phyloP scores from a whole-genome alignment of 2,797 vertebrate genomes.

The Spheniscus humboldti region DNA sequence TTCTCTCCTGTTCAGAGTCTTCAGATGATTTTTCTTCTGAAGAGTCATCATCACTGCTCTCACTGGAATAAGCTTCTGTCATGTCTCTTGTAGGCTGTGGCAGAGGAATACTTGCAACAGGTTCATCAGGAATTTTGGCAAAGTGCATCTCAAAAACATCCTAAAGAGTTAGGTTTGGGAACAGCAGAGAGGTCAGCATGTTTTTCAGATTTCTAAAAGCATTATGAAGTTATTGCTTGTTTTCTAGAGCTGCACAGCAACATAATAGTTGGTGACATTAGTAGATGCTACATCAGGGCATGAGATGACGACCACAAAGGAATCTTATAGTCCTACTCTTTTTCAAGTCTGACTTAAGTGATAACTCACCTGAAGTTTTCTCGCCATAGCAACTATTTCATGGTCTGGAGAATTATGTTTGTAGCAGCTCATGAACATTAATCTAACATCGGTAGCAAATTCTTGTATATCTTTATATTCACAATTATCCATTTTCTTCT shows the following conservation, averaged over 20 bases:
- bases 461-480: constrained; percentile 82
- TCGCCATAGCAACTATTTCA: constrained; percentile 88
- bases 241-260: not conserved
- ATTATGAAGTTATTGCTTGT: not conserved
- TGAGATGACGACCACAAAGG: not conserved
- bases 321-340: not conserved
- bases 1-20: constrained; percentile 70
- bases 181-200: not conserved
- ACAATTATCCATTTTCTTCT: constrained; percentile 88
- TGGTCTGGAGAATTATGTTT: constrained; percentile 84
- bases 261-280: not conserved
- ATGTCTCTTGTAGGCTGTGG: not conserved
- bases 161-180: constrained; percentile 64
- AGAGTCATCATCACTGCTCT: constrained; percentile 67
- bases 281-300: not conserved
- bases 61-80: constrained; percentile 11
- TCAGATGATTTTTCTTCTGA: constrained; percentile 79
- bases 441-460: constrained; percentile 88
- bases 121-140: constrained; percentile 81
- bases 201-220: not conserved
- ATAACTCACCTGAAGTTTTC: constrained; percentile 85
- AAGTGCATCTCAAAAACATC: constrained; percentile 89
- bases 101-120: not conserved
- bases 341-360: not conserved
- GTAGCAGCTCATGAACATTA: constrained; percentile 94